phyloP scores from a whole-genome alignment of 2,888 invertebrate genomes.

The Eurytoma adleriae region DNA sequence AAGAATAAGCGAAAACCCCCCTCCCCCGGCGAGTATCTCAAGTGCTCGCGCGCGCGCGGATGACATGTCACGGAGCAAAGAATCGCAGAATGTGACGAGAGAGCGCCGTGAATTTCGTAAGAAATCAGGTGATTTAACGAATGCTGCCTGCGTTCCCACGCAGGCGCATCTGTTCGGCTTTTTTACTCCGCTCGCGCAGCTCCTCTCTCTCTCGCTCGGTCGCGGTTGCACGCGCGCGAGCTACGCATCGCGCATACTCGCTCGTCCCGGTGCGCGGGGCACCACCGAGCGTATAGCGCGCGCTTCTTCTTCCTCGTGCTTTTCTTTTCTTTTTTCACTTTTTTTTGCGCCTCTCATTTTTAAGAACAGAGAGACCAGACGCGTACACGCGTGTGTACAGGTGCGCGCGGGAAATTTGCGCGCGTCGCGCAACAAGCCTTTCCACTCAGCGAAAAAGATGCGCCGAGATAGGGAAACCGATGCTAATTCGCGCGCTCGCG shows the following conservation, averaged over 20 bases:
- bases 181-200: slow-evolving; percentile 51
- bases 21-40: slow-evolving; percentile 24
- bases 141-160: slow-evolving; percentile 71
- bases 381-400: slow-evolving; percentile 29
- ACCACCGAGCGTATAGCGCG: slow-evolving; percentile 7
- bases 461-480: slow-evolving; percentile 42
- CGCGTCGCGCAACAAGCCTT: slow-evolving; percentile 52
- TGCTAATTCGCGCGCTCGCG: slow-evolving; percentile 51
- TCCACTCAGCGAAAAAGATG: slow-evolving; percentile 54
- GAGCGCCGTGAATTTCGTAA: slow-evolving; percentile 61
- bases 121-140: slow-evolving; percentile 72
- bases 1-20: slow-evolving; percentile 7
- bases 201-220: slow-evolving; percentile 43
- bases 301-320: slow-evolving; percentile 55
- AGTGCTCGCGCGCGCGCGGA: slow-evolving; percentile 11
- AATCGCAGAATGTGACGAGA: slow-evolving; percentile 44
- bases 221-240: slow-evolving; percentile 23
- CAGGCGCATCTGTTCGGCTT: slow-evolving; percentile 63
- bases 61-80: slow-evolving; percentile 54
- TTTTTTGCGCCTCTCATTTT: background rate
- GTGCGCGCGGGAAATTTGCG: slow-evolving; percentile 57
- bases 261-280: slow-evolving; percentile 54
- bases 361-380: background rate
- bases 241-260: slow-evolving; percentile 61
- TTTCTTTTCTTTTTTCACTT: too few species aligned